Base-by-base conservation (phyloP, 2,797 vertebrate species). In the Aythya fuligula region DNA sequence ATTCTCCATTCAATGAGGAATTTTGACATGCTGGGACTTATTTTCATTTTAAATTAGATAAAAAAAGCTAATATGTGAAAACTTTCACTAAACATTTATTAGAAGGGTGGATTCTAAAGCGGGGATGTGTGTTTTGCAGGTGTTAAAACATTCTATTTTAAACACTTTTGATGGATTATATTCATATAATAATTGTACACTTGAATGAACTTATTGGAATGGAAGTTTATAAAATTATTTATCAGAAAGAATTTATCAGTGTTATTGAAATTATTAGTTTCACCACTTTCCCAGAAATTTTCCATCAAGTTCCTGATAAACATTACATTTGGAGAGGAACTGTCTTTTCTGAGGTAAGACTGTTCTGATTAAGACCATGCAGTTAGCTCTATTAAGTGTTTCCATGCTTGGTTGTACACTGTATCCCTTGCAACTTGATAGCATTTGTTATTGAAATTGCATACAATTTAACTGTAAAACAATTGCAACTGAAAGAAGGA, bases 11-110 rank as follows among this genome's bases (percentile, higher is more conserved):
- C 87, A 66, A 9, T 1, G 6, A 81, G 66, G 64, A 84, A 64
- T 70, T 88, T 70, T 85, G 76, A 93, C 60, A 86, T 11, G 20
- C 6, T 27, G 53, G 8, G 56, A 67, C 28, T 71, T 67, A 80
- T 32, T 89, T 89, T 91, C n/a, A 24, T 90, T 58, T 79, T 54
- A 81, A 94, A 70, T 88, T 32, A 60, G 87, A 86, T 53, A 72
- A 85, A 91, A 88, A 88, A 86, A 80, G 64, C 43, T 91, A 66
- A 39, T 81, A 32, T 36, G 62, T 0, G 2, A 86, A 91, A 95
- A 81, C 51, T 88, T 94, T 79, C 83, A 90, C 70, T 45, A 32
- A 76, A 39, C 11, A 1, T 86, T 95, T 90, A 84, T 81, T 90
- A 32, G 51, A 87, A 84, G 83, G 58, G 81, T 79, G 70, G 89